phyloP scores from a whole-genome alignment of 2,888 invertebrate species.

The Tetragonula carbonaria region DNA sequence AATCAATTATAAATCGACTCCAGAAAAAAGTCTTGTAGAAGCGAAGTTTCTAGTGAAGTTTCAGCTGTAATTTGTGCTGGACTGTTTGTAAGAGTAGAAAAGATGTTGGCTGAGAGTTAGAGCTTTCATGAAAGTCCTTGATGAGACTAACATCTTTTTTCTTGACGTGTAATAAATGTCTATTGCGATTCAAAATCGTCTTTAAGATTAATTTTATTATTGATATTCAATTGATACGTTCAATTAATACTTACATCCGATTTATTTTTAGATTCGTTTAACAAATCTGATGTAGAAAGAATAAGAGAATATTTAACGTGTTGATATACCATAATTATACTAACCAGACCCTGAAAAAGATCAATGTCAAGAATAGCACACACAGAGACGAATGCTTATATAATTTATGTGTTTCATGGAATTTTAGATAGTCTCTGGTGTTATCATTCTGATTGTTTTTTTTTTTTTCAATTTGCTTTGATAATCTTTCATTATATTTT shows the following conservation, averaged over 20 bases:
- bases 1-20: not conserved
- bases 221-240: no score
- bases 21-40: not conserved
- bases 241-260: not conserved
- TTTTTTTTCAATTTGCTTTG: not conserved
- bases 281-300: not conserved
- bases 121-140: not conserved
- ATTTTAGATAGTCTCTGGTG: not conserved
- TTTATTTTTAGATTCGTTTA: not conserved
- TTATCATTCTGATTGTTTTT: not conserved
- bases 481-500: not conserved
- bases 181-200: not conserved
- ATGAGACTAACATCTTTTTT: not conserved
- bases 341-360: constrained; percentile 24
- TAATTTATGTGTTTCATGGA: not conserved
- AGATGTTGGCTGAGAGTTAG: not conserved
- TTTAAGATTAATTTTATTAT: not conserved
- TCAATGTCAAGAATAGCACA: constrained; percentile 34
- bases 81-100: not conserved
- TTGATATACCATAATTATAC: not conserved
- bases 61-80: no score
- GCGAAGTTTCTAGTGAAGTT: no score
- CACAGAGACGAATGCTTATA: constrained; percentile 1
- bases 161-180: not conserved
- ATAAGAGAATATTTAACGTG: not conserved